These are phyloP conservation scores for Nomada goodeniana DNA, from an alignment of 2,888 invertebrate genomes.

Conservation along the genomic window DNA sequence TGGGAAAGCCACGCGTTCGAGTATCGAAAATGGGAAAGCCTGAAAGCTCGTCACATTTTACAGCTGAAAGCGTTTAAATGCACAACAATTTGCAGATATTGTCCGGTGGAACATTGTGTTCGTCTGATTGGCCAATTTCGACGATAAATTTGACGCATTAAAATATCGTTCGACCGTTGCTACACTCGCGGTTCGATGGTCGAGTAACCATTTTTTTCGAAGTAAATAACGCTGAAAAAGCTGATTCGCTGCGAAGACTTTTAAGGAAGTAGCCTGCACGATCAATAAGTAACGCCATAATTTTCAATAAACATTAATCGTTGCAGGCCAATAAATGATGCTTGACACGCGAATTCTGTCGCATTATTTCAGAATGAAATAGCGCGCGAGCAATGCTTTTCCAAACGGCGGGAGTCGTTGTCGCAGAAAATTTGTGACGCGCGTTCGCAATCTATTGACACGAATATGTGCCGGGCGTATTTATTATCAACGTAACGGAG, in stretches of 20 bases:
- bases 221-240: neutral
- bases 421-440: slow-evolving; percentile 38
- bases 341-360: no score
- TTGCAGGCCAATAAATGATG: no score
- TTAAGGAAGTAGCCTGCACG: neutral
- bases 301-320: neutral
- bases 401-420: neutral
- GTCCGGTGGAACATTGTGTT: neutral
- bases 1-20: neutral
- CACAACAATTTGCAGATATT: slow-evolving; percentile 43
- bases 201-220: neutral
- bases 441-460: slow-evolving; percentile 44
- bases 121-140: slow-evolving; percentile 40
- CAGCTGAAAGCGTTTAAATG: slow-evolving; percentile 47
- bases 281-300: neutral
- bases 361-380: neutral
- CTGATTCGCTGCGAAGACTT: slow-evolving; percentile 2
- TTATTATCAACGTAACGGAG: slow-evolving; percentile 55
- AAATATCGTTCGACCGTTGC: neutral
- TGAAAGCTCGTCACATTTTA: slow-evolving; percentile 37
- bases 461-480: slow-evolving; percentile 41
- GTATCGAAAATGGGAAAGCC: slow-evolving; percentile 17
- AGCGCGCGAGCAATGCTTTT: neutral
- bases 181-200: neutral
- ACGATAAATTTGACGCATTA: slow-evolving; percentile 43